Conservation (phyloP, 2,797 vertebrate genomes). For the Limosa lapponica region DNA sequence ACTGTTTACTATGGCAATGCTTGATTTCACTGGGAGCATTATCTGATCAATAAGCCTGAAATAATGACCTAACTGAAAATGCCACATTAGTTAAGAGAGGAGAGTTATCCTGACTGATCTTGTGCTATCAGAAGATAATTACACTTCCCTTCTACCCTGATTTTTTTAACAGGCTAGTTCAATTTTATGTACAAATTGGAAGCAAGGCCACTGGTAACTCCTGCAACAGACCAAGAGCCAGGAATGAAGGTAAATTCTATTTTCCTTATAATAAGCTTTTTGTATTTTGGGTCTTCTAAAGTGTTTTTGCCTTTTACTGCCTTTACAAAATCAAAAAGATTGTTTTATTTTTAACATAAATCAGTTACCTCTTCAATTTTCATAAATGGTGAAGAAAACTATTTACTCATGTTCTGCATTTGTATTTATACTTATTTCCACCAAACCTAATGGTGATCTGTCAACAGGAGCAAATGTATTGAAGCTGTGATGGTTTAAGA, state of each 20-base stretch:
- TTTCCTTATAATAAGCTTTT: background rate
- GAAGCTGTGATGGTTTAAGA: background rate
- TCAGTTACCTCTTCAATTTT: background rate
- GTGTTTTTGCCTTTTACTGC: background rate
- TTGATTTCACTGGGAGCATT: background rate
- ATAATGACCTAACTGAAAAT: background rate
- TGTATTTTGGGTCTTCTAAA: background rate
- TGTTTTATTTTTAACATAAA: background rate
- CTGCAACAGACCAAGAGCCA: slow-evolving; percentile 90
- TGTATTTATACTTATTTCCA: background rate
- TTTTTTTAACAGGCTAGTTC: slow-evolving; percentile 84
- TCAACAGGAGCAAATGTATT: background rate
- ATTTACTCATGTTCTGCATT: background rate
- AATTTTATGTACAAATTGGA: slow-evolving; percentile 96
- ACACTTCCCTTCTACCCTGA: background rate
- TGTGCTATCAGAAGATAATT: background rate
- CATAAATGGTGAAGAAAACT: background rate
- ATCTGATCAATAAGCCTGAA: background rate
- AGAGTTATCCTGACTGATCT: background rate
- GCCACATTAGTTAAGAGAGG: background rate
- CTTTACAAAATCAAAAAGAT: background rate
- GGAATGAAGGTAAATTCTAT: slow-evolving; percentile 91
- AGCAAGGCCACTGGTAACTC: slow-evolving; percentile 90
- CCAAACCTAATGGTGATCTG: background rate
- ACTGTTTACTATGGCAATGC: background rate